Base-by-base conservation (phyloP, 1,140 invertebrate genomes). In the Rhagoletis pomonella region DNA sequence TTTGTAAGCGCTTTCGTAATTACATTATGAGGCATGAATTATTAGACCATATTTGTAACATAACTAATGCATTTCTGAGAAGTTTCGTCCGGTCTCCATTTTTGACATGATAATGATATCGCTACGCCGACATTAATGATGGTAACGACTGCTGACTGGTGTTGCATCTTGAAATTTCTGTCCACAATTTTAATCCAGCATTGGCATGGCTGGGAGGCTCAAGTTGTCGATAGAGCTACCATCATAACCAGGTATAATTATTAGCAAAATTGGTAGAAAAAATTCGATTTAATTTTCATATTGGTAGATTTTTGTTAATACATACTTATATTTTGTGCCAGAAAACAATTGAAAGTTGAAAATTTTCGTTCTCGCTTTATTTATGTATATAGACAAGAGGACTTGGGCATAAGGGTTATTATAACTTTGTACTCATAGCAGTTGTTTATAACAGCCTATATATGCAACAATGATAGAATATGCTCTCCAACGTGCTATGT, bases 1-100 rank as follows among this genome's bases (percentile, higher is more conserved):
- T 17, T 12, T 39, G 50, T 44, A 86, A 62, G 62, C 62, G 59
- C 59, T 73, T 73, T 91, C 91, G 91, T 91, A 91, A 91, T 91
- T 91, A 91, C 91, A 91, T 91, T 91, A 91, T 91, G 90, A 91
- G 91, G 91, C 91, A 91, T 91, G 91, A 91, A 91, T 91, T 91
- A 91, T 91, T 91, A 91, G 91, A 91, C 91, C 91, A 91, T 91
- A 91, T 91, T 91, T 90, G 91, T 85, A 84, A 81, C 58, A 50
- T 17, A 12, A 42, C 90, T 91, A 91, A 91, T 91, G 90, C 90
- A 90, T 91, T 91, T 91, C 91, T 91, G 89, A 90, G 91, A 91
- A 91, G 91, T 89, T 89, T 88, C 87, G 50, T 88, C 19, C n/a
- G 50, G 39, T 17, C 50, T 69, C 55, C 87, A 64, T 87, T 84